A percentile compares a stretch with the other conserved stretches of the same genome.
These are phyloP conservation scores for Ormyrus rosae DNA, from an alignment of 2,888 invertebrate species.

Conservation along the genomic window DNA sequence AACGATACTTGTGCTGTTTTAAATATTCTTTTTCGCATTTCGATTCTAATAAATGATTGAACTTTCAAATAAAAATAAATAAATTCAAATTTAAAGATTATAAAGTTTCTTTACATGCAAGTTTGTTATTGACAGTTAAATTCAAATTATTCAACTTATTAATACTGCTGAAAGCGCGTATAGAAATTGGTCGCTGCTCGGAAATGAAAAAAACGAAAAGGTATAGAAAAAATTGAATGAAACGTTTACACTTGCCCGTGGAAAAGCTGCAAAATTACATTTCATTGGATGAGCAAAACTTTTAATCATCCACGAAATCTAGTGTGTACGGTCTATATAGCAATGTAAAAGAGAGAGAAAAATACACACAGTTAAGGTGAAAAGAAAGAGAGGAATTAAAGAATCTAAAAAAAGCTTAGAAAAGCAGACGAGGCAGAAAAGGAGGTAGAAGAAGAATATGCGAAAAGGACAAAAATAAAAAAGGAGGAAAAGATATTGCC, in stretches of 20 bases:
- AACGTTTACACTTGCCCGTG: constrained; percentile 23
- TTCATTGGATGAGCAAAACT: too few species aligned
- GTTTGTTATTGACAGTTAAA: too few species aligned
- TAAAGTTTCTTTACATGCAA: too few species aligned
- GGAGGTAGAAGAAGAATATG: neutral
- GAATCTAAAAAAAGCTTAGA: neutral
- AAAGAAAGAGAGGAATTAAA: neutral
- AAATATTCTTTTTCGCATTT: too few species aligned
- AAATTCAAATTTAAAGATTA: too few species aligned
- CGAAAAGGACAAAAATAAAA: neutral
- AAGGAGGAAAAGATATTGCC: neutral
- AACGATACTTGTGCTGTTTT: too few species aligned
- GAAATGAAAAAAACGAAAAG: neutral
- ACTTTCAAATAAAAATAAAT: too few species aligned
- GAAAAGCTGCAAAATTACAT: too few species aligned
- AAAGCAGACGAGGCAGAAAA: neutral
- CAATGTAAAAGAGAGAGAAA: constrained; percentile 13
- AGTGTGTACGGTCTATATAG: neutral
- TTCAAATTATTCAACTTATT: too few species aligned
- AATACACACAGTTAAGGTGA: constrained; percentile 11
- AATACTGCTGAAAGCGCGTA: neutral
- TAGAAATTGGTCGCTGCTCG: constrained; percentile 7
- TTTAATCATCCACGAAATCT: neutral
- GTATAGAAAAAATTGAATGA: constrained; percentile 6
- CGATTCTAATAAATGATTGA: too few species aligned